A percentile compares a stretch with the other conserved stretches of the same genome.
phyloP scores from a whole-genome alignment of 92 coral and sea anemone genomes.

The Phenganax marumi region DNA sequence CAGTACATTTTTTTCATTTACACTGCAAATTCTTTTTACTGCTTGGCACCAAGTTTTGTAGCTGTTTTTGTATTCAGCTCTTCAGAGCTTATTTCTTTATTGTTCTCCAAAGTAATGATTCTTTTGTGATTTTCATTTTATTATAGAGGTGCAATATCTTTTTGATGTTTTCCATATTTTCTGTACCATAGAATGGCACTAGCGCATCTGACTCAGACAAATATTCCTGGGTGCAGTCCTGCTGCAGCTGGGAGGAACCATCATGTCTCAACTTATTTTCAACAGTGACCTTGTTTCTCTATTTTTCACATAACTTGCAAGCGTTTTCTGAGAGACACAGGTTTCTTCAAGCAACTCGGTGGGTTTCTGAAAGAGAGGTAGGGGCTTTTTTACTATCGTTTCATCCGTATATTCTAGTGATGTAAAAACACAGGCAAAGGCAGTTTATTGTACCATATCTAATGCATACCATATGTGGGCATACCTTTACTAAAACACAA shows the following conservation, averaged over 20 bases:
- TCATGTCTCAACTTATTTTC: conserved; percentile 13
- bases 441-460: neutral
- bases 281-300: conserved; percentile 19
- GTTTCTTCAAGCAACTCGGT: conserved; percentile 20
- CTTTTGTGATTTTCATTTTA: too few species aligned
- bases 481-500: conserved; percentile 41
- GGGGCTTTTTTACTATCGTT: too few species aligned
- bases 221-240: neutral
- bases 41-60: neutral
- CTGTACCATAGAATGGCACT: too few species aligned
- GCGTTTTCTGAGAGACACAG: conserved; percentile 11
- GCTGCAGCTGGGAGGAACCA: neutral
- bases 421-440: neutral
- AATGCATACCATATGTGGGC: neutral
- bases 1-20: neutral
- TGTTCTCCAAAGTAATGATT: too few species aligned
- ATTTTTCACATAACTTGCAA: conserved; percentile 21
- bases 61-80: neutral
- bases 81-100: neutral
- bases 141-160: too few species aligned
- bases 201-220: too few species aligned
- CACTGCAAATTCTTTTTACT: neutral
- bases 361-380: conserved; percentile 8
- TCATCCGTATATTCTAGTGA: neutral
- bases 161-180: too few species aligned